Evolutionary conservation across 2,113 vertebrate genomes (phyloP), one percentile per base, ranked within the genome.

Genomic region (Anarhynchus alexandrinus): DNA sequence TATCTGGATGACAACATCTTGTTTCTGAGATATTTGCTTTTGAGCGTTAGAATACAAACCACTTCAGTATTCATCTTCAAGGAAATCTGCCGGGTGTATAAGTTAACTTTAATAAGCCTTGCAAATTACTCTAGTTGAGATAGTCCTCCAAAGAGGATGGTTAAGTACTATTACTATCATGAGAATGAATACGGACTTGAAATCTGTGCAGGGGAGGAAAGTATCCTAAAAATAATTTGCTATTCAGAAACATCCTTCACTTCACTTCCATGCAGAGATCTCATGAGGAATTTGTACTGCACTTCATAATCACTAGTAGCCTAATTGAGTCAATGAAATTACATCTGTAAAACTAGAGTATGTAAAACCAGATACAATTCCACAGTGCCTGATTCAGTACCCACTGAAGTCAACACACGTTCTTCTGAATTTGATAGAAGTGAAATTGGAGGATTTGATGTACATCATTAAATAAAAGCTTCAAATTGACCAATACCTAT

Each of bases 301-400:
- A 54, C 71, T 97, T 96, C 85, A 80, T 96, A 95, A 96, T 94
- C 94, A 73, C 90, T 90, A 29, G 78, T 88, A 90, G 88, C 29
- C 78, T 94, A 96, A 96, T 58, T 77, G 88, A 96, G 82, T 93
- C 90, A 91, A 66, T 94, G 90, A 94, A 96, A 93, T 94, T 77
- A 94, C 90, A 92, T 88, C 94, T 94, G 93, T 96, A 82, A 91
- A 91, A 91, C 91, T 21, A 64, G 65, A 86, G 29, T 91, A 21
- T 67, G 74, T 85, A 91, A 90, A 95, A 58, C 30, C 70, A 93
- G 90, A 77, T 80, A 82, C 87, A 96, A 80, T 88, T 96, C 93
- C 82, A 94, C 54, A 66, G 85, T 4, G 27, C 45, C 78, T 38
- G 65, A 45, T 79, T 87, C 84, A 79, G 69, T 67, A 79, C 21